Evolutionary conservation across 2,888 invertebrate species (phyloP), one percentile per base, ranked within the genome.

Genomic region (Apodemia duryi): DNA sequence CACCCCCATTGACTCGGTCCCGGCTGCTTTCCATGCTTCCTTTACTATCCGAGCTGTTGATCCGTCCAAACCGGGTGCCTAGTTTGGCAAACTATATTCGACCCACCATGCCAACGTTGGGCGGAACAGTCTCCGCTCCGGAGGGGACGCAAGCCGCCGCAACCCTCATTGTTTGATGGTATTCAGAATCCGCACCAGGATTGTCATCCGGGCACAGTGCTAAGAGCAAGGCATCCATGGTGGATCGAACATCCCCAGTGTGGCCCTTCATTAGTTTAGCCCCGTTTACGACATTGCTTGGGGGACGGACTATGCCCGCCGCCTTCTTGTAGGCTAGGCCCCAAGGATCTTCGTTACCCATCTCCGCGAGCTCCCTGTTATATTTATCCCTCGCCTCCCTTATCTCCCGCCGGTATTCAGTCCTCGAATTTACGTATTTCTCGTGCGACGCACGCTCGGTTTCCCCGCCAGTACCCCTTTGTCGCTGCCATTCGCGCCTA

Each of bases 201-300:
- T 71, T 66, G n/a, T 78, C 77, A 41, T 77, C 79, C 0, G 76
- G 79, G 49, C 74, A 80, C 1, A 79, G 65, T 0, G 73, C 65
- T 0, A 1, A 0, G 2, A 79, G 41, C 1, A 79, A 62, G 0
- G 60, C 52, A 1, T 5, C 10, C 71, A 74, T 73, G 1, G 76
- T 69, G 5, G 57, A 67, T 0, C 54, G 69, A 0, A 68, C 65
- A 5, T 65, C 64, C 29, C 63, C 68, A 38, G 54, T 69, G 70
- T 43, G 29, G 32, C 49, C 29, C 41, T 13, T 68, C 11, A 11
- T 21, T 32, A 32, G n/a, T 13, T 51, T 52, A 7, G 13, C 1
- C 21, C 6, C 49, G 52, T 62, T 43, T 6, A 41, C 28, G 2
- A 49, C n/a, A 35, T 63, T 63, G 11, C 21, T 35, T 1, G 66